A percentile compares a stretch with the other conserved stretches of the same genome.
Conservation (phyloP, 2,888 invertebrate species). For the Ophraella communa region DNA sequence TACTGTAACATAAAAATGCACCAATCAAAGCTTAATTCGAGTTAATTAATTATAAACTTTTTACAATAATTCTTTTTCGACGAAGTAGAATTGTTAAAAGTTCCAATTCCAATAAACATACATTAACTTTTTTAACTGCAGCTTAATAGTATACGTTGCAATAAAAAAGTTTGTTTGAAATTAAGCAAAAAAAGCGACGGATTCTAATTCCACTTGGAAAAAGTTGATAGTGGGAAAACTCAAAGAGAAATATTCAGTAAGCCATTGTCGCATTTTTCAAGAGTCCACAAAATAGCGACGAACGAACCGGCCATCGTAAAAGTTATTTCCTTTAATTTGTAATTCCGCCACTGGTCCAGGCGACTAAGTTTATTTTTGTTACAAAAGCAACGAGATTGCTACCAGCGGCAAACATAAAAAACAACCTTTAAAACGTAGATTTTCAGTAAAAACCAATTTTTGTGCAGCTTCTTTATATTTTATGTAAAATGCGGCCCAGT, state of each 20-base stretch:
- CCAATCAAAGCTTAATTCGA: no score
- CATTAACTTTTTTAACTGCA: background rate
- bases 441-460: slow-evolving; percentile 20
- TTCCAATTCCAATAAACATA: background rate
- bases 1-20: no score
- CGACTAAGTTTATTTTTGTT: slow-evolving; percentile 30
- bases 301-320: slow-evolving; percentile 2
- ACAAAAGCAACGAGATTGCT: slow-evolving; percentile 28
- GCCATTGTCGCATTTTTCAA: slow-evolving; percentile 18
- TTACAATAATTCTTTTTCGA: no score
- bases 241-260: slow-evolving; percentile 21
- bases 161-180: background rate
- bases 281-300: background rate
- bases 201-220: slow-evolving; percentile 10
- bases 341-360: slow-evolving; percentile 28
- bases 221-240: slow-evolving; percentile 11
- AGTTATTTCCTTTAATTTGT: slow-evolving; percentile 37
- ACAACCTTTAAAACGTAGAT: slow-evolving; percentile 22
- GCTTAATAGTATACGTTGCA: background rate
- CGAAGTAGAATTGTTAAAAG: no score
- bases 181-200: slow-evolving; percentile 6
- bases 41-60: no score
- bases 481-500: slow-evolving; percentile 1
- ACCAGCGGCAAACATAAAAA: slow-evolving; percentile 10
- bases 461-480: background rate